Base-by-base conservation (phyloP, 2,797 vertebrate genomes). In the Sylvilagus floridanus region DNA sequence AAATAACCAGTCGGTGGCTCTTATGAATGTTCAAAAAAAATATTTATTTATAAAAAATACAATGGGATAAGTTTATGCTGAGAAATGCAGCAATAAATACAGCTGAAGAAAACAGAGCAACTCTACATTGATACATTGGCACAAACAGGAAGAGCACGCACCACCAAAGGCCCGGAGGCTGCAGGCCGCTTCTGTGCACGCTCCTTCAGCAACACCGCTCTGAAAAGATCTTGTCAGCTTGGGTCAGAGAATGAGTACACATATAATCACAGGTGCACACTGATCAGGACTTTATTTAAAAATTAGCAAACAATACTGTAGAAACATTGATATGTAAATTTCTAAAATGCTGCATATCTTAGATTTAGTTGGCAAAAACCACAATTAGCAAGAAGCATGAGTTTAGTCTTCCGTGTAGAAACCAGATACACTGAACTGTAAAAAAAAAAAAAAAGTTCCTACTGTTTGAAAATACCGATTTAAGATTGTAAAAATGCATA, bases 1-100 rank as follows among this genome's bases (percentile, higher is more conserved):
- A 97, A 98, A 98, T 96, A 97, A 97, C 62, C 96, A 97, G 96
- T 96, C 94, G 87, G 84, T 42, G 96, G 95, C 91, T 96, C 96
- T 0, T 84, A 66, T 89, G 90, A 95, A 98, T 98, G 98, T 97
- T 98, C 98, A 98, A 98, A 98, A 98, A 98, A 98, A 98, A 98
- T 98, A 98, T 99, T 99, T 99, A 98, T 98, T 99, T 99, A 98
- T 99, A 98, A 99, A 99, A 98, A 98, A 98, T 98, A 99, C 98
- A 98, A 98, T 98, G 98, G 97, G 98, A 99, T 98, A 98, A 98
- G 98, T 99, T 99, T 99, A 98, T 97, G 98, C 98, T 98, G 98
- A 98, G 98, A 98, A 98, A 97, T 98, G 99, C 98, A 98, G 98
- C 98, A 99, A 99, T 99, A 99, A 99, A 99, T 99, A 99, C 99